These are phyloP conservation scores for Drosophila infuscata DNA, from an alignment of 2,888 invertebrate genomes.

Conservation along the genomic window DNA sequence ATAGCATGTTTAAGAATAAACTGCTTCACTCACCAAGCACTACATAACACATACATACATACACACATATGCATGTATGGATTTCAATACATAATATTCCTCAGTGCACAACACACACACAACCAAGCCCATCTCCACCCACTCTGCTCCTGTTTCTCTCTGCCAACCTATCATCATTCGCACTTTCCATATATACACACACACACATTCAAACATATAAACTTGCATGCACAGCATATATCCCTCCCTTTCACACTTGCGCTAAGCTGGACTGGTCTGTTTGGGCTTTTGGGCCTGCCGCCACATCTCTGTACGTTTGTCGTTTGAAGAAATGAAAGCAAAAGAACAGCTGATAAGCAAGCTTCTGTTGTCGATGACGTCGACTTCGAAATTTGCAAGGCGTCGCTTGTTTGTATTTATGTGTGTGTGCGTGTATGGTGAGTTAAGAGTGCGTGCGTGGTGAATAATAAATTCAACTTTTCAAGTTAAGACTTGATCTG, in stretches of 20 bases:
- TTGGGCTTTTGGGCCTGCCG: constrained; percentile 38
- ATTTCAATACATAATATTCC: constrained; percentile 35
- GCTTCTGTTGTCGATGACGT: constrained; percentile 20
- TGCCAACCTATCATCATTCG: constrained; percentile 4
- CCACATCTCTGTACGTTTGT: constrained; percentile 47
- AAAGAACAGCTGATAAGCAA: constrained; percentile 69
- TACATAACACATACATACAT: constrained; percentile 6
- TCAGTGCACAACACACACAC: constrained; percentile 15
- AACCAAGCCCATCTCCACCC: background rate
- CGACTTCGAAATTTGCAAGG: constrained; percentile 7
- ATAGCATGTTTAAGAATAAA: constrained; percentile 26
- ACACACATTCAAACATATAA: constrained; percentile 1
- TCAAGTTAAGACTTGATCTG: constrained; percentile 15
- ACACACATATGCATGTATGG: constrained; percentile 9
- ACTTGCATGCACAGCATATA: constrained; percentile 1
- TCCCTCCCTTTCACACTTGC: constrained; percentile 9
- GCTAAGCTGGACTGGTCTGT: constrained; percentile 27
- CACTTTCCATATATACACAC: constrained; percentile 2
- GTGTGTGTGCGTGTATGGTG: constrained; percentile 1
- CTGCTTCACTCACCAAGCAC: constrained; percentile 19
- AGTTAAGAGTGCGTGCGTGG: constrained; percentile 20
- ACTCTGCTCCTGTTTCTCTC: constrained; percentile 3
- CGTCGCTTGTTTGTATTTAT: background rate
- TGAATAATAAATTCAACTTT: constrained; percentile 32
- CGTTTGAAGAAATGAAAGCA: constrained; percentile 57